Evolutionary conservation across 2,888 invertebrate species (phyloP).

Genomic region (Nemapogon koenigi): DNA sequence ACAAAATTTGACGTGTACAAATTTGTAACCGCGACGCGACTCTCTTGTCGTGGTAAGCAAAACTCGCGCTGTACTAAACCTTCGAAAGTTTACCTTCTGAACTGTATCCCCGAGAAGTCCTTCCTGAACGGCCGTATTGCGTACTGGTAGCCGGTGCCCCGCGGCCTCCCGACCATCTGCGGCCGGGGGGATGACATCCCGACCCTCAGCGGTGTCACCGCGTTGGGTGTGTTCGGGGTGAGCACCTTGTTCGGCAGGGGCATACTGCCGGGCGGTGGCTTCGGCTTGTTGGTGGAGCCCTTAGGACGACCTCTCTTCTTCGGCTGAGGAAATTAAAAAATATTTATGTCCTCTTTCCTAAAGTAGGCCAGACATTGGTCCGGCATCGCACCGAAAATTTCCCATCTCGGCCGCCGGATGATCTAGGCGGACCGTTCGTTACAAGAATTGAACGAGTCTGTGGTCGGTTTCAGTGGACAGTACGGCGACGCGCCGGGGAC

Average conservation of each 20-base stretch:
- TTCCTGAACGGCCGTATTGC: conserved; percentile 51
- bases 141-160: conserved; percentile 48
- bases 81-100: conserved; percentile 45
- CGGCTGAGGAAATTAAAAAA: conserved; percentile 25
- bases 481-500: no score
- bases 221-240: conserved; percentile 14
- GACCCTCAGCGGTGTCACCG: conserved; percentile 10
- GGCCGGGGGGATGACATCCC: conserved; percentile 21
- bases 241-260: conserved; percentile 16
- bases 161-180: conserved; percentile 28
- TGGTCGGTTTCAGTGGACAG: no score
- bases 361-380: no score
- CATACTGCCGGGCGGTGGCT: conserved; percentile 27
- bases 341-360: no score
- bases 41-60: no score
- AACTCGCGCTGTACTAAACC: no score
- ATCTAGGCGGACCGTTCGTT: no score
- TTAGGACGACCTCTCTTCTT: conserved; percentile 59
- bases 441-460: no score
- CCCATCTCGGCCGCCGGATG: no score
- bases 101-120: conserved; percentile 60
- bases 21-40: no score
- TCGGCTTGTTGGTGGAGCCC: conserved; percentile 58
- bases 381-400: no score
- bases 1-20: no score